Base-by-base conservation (phyloP, 2,888 invertebrate species). In the Nomada fucata region DNA sequence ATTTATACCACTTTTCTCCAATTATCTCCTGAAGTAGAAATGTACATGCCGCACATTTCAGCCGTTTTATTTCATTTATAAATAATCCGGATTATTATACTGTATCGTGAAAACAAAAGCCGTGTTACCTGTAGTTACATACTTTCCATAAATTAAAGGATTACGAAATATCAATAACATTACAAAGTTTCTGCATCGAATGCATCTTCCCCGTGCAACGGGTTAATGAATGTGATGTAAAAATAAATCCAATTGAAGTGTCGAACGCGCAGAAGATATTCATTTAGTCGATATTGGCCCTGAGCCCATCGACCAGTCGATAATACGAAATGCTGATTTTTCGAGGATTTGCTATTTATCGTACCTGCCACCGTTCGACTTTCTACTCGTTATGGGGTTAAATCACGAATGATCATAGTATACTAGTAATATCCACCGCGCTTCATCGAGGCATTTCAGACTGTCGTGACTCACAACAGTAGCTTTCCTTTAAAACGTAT, bases 231-330 rank as follows among this genome's bases (percentile, higher is more conserved):
- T 18, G 60, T 26, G 53, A 59, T 20, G 55, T 10, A 36, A 23
- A 59, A 57, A 10, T 57, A 36, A 64, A 50, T 18, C 36, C 0
- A 9, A 61, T 53, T 47, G 53, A 23, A 79, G 60, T 60, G 61
- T 36, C 36, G 42, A 29, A 60, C 60, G 70, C 44, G 64, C 70
- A 72, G 10, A 59, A 63, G 63, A 84, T 86, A 83, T 85, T 83
- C 72, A 72, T 73, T 84, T 88, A 70, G 72, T 59, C 79, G 84
- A 86, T 88, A 90, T 91, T 89, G 90, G 88, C 91, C 89, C 77
- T 90, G 91, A 89, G 89, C 87, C 86, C 84, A 92, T 92, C 90
- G 91, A 92, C 92, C 90, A 90, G 85, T 83, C 83, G 87, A 89
- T 89, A 90, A 91, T 90, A 84, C 85, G 85, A 84, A 86, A 90